These are phyloP conservation scores for Scaptomyza flava DNA, from an alignment of 2,888 invertebrate genomes.

Conservation along the genomic window DNA sequence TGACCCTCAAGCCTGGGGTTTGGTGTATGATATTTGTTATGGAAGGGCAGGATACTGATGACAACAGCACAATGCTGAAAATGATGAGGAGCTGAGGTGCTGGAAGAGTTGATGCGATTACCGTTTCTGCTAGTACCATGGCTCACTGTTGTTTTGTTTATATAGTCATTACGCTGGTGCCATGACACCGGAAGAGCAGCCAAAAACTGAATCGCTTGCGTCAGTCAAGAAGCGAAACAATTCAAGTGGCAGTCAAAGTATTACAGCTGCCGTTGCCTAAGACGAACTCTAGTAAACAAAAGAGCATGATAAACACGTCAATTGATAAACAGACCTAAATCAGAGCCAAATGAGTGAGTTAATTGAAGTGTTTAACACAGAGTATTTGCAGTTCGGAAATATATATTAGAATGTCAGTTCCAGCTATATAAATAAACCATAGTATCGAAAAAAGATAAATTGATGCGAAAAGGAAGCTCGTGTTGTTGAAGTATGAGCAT, in stretches of 20 bases:
- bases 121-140: constrained; percentile 16
- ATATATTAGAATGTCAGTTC: background rate
- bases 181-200: constrained; percentile 21
- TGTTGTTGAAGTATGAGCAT: too few relatives aligned
- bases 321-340: constrained; percentile 24
- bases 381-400: constrained; percentile 2
- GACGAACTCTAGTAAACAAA: constrained; percentile 17
- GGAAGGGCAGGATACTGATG: constrained; percentile 1
- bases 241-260: constrained; percentile 26
- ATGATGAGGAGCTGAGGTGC: constrained; percentile 34
- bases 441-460: background rate
- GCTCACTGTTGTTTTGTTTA: constrained; percentile 55
- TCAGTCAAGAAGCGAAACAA: constrained; percentile 32
- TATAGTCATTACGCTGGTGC: constrained; percentile 39
- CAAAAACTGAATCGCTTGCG: constrained; percentile 14
- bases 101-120: constrained; percentile 41
- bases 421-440: background rate
- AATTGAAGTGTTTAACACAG: constrained; percentile 9
- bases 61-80: constrained; percentile 39
- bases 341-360: constrained; percentile 11
- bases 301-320: constrained; percentile 33
- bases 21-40: background rate
- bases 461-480: background rate
- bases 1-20: constrained; percentile 1
- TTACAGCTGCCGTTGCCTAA: constrained; percentile 3